These are phyloP conservation scores for Channa argus DNA, from an alignment of 2,113 vertebrate species.

Conservation along the genomic window DNA sequence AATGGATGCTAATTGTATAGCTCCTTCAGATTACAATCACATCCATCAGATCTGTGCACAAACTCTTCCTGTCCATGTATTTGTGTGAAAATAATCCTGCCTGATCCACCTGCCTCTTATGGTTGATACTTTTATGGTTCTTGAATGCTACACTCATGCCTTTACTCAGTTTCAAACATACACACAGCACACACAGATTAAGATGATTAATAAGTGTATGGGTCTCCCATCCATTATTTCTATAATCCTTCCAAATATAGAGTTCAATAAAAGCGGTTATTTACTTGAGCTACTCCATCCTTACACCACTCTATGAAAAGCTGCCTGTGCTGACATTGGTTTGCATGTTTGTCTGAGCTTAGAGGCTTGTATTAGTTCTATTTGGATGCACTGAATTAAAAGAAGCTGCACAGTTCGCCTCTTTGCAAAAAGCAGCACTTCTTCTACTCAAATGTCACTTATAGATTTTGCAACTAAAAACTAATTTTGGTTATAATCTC, in stretches of 20 bases:
- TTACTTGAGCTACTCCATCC: slow-evolving; percentile 9
- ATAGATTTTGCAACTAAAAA: slow-evolving; percentile 21
- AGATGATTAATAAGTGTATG: slow-evolving; percentile 53
- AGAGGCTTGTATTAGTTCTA: slow-evolving; percentile 49
- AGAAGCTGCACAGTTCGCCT: slow-evolving; percentile 12
- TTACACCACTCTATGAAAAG: slow-evolving; percentile 8
- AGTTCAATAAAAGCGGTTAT: slow-evolving; percentile 31
- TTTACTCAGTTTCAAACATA: neutral
- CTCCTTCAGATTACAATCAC: slow-evolving; percentile 59
- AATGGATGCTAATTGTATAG: slow-evolving; percentile 78
- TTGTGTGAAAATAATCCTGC: slow-evolving; percentile 15
- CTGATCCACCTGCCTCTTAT: neutral
- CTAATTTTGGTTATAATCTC: slow-evolving; percentile 15
- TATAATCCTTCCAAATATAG: slow-evolving; percentile 72
- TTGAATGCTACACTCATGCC: neutral
- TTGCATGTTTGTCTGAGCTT: slow-evolving; percentile 47
- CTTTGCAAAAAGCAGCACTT: neutral
- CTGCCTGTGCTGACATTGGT: slow-evolving; percentile 38
- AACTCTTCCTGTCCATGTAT: neutral
- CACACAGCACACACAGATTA: slow-evolving; percentile 29
- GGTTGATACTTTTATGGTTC: slow-evolving; percentile 6
- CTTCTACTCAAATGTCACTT: slow-evolving; percentile 36
- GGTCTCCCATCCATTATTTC: slow-evolving; percentile 54
- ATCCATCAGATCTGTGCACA: slow-evolving; percentile 34
- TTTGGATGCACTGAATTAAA: slow-evolving; percentile 39